These are phyloP conservation scores for Drosophila watanabei DNA, from an alignment of 1,140 invertebrate genomes.

Conservation along the genomic window DNA sequence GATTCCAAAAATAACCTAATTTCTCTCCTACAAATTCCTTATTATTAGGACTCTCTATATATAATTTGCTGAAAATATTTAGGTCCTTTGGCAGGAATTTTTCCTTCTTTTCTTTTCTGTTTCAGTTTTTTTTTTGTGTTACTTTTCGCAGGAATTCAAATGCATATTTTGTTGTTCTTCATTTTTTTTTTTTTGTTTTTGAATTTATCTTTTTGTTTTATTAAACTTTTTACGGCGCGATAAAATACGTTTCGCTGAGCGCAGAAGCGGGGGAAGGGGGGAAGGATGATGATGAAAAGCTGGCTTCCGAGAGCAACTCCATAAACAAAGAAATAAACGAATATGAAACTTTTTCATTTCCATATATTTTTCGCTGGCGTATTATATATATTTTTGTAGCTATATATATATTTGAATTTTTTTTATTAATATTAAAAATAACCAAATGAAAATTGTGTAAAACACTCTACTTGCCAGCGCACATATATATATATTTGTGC, in stretches of 20 bases:
- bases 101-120: constrained; percentile 1
- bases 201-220: constrained; percentile 17
- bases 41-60: not conserved
- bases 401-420: not conserved
- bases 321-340: constrained; percentile 43
- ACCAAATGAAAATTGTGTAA: constrained; percentile 36
- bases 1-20: not conserved
- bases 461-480: constrained; percentile 14
- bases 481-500: constrained; percentile 20
- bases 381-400: not conserved
- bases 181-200: constrained; percentile 6
- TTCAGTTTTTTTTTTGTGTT: not conserved
- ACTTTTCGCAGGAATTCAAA: constrained; percentile 14
- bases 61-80: constrained; percentile 32
- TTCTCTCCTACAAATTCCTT: not conserved
- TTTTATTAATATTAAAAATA: constrained; percentile 34
- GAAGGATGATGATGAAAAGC: not conserved
- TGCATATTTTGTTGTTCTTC: not conserved
- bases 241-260: constrained; percentile 29
- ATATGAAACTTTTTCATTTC: constrained; percentile 44
- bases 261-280: not conserved
- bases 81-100: not conserved
- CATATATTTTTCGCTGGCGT: constrained; percentile 1
- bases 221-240: constrained; percentile 43
- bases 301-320: constrained; percentile 14